Evolutionary conservation across 2,888 invertebrate species (phyloP).

Genomic region (Diplazon laetatorius): DNA sequence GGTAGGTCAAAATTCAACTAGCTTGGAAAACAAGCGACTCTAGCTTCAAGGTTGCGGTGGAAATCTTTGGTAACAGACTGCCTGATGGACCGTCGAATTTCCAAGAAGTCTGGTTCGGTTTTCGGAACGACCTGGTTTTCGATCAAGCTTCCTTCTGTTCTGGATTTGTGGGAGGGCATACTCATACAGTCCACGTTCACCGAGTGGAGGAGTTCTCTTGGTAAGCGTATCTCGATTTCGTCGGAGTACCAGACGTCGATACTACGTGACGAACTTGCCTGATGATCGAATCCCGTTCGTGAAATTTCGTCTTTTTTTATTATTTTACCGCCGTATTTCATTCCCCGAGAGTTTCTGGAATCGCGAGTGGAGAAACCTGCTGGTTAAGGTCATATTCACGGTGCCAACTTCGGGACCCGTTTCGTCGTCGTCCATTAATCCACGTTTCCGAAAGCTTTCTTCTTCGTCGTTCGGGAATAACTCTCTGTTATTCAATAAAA

Average conservation of each 20-base stretch:
- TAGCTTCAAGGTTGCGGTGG: conserved; percentile 35
- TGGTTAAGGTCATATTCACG: conserved; percentile 41
- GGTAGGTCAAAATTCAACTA: no score
- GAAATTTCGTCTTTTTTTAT: conserved; percentile 40
- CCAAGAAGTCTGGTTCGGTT: conserved; percentile 49
- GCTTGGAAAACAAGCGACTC: conserved; percentile 24
- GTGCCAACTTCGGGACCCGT: conserved; percentile 23
- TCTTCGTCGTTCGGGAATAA: not conserved
- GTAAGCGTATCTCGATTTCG: conserved; percentile 59
- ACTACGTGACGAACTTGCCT: conserved; percentile 61
- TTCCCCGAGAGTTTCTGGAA: conserved; percentile 23
- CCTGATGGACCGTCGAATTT: conserved; percentile 50
- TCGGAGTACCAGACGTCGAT: conserved; percentile 46
- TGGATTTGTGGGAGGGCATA: not conserved
- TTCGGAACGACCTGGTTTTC: conserved; percentile 58
- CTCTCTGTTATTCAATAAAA: conserved; percentile 22
- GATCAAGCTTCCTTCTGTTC: conserved; percentile 43
- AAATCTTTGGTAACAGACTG: conserved; percentile 19
- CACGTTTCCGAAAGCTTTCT: conserved; percentile 2
- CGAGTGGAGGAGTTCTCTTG: conserved; percentile 15
- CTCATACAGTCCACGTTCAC: conserved; percentile 5
- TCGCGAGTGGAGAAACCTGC: conserved; percentile 26
- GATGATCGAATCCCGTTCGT: conserved; percentile 49
- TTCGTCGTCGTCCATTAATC: conserved; percentile 31
- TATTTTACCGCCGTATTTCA: conserved; percentile 33